Evolutionary conservation across 2,888 invertebrate genomes (phyloP).

Genomic region (Macropis europaea): DNA sequence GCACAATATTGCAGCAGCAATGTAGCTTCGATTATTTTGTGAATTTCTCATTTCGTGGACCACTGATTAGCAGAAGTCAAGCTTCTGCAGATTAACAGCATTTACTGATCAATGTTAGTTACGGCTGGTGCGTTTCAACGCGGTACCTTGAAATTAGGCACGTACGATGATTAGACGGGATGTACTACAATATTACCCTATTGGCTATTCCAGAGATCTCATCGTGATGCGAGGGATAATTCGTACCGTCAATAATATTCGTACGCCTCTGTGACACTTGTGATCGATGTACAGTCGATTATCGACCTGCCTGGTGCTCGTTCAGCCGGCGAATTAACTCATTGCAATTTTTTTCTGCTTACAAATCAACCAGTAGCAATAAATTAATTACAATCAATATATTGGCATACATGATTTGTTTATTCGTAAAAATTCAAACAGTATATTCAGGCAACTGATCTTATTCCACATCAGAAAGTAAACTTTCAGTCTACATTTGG

Average conservation of each 20-base stretch:
- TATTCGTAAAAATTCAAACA: too few species aligned
- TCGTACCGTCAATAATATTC: constrained; percentile 61
- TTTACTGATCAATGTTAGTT: constrained; percentile 73
- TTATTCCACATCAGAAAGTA: too few species aligned
- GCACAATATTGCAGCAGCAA: too few species aligned
- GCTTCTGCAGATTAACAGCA: constrained; percentile 71
- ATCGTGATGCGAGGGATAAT: constrained; percentile 58
- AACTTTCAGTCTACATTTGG: too few species aligned
- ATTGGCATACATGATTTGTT: too few species aligned
- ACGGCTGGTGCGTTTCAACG: constrained; percentile 69
- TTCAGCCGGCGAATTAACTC: too few species aligned
- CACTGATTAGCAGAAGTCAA: constrained; percentile 68
- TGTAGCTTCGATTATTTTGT: neutral
- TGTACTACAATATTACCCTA: constrained; percentile 47
- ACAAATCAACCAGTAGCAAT: too few species aligned
- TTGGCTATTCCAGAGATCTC: constrained; percentile 55
- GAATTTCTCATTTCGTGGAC: constrained; percentile 15
- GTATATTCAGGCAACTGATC: too few species aligned
- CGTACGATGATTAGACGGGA: constrained; percentile 74
- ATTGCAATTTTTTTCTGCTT: too few species aligned
- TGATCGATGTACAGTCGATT: constrained; percentile 45
- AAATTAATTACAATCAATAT: too few species aligned
- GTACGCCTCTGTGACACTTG: constrained; percentile 14
- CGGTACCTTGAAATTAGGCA: constrained; percentile 75
- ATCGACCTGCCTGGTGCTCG: constrained; percentile 17